Percentiles rank a stretch among this genome's conserved stretches.
These are phyloP conservation scores for Enteromius viviparus DNA, from an alignment of 2,797 vertebrate species.

Conservation along the genomic window DNA sequence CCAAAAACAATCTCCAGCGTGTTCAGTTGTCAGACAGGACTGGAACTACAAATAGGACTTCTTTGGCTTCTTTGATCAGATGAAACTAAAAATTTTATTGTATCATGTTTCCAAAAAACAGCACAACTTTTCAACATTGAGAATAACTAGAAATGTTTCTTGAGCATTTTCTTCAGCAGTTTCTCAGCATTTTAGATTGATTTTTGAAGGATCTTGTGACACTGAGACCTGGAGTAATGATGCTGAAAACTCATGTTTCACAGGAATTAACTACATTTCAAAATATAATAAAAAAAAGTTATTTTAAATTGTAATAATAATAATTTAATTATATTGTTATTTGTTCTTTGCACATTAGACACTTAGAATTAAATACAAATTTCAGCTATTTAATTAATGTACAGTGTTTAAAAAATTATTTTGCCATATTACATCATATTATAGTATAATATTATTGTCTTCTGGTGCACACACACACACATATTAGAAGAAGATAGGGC, in stretches of 20 bases:
- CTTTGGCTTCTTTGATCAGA: too few species aligned
- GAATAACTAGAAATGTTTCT: not conserved
- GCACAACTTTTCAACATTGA: not conserved
- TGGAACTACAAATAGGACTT: too few species aligned
- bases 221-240: not conserved
- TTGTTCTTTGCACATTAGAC: not conserved
- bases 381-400: not conserved
- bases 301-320: not conserved
- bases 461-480: conserved; percentile 7
- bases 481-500: not conserved
- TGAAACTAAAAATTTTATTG: too few species aligned
- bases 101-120: not conserved
- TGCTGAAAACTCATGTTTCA: not conserved
- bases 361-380: not conserved
- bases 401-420: not conserved
- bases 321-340: not conserved
- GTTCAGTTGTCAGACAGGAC: too few species aligned
- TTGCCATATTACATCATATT: not conserved
- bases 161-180: not conserved
- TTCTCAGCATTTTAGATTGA: not conserved
- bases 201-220: not conserved
- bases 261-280: not conserved
- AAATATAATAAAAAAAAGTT: not conserved
- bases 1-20: too few species aligned
- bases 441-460: not conserved